Base-by-base conservation (phyloP, 2,888 invertebrate genomes). In the Lamellibrachia columna region DNA sequence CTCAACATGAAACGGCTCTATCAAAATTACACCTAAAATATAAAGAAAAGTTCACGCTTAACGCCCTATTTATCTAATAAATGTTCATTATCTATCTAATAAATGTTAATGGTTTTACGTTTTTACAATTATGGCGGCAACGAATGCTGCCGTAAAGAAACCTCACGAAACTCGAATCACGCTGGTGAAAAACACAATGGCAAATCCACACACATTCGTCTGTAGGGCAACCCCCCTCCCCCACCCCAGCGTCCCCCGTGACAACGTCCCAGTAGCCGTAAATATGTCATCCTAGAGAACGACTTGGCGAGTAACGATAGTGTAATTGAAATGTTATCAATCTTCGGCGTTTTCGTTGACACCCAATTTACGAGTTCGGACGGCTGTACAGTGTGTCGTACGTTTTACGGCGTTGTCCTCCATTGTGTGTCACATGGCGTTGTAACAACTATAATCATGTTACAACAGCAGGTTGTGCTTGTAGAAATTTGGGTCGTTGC, bases 301-400 rank as follows among this genome's bases (percentile, higher is more conserved):
- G 4, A 22, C 15, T 75, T n/a, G 22, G 4, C 15, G 75, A 22
- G n/a, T 75, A 75, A 75, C 75, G 75, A 75, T 75, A 75, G 75
- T 75, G 22, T 75, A 75, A 75, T 75, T 75, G 75, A 75, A 75
- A 75, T 75, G 75, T 75, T 75, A 75, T 75, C 75, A 75, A 75
- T 75, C 75, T 75, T 75, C 75, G 75, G 75, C 75, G 75, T 75
- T 75, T 75, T 75, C 75, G 22, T 75, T 15, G 75, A 22, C 75
- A 22, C 75, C 2, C 75, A 22, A 75, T 75, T 75, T 11, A 75
- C 75, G 6, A n/a, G 75, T 22, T 75, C 75, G 15, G 75, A 75
- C 75, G 22, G 75, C 15, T 75, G 4, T 75, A 75, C n/a, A 22
- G 22, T 75, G 22, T 11, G 6, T 11, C 6, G n/a, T 22, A 75